phyloP scores from a whole-genome alignment of 2,797 vertebrate genomes.

The Syngnathus acus region DNA sequence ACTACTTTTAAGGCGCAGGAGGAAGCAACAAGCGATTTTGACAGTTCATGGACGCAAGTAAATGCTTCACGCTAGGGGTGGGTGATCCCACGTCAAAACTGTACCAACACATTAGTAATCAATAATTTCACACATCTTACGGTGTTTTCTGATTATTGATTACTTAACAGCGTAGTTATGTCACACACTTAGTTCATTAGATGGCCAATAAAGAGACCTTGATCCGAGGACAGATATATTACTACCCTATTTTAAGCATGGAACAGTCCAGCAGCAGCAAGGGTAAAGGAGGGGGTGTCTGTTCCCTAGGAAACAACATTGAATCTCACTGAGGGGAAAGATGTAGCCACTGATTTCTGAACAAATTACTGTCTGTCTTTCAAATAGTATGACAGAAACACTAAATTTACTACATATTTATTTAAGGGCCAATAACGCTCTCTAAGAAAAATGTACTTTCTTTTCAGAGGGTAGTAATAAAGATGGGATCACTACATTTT shows the following conservation, averaged over 20 bases:
- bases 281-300: slow-evolving; percentile 54
- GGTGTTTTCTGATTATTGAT: fast-evolving
- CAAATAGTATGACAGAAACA: slow-evolving; percentile 1
- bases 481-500: background rate
- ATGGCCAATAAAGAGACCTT: background rate
- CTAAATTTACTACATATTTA: background rate
- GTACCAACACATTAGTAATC: background rate
- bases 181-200: background rate
- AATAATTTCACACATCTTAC: fast-evolving
- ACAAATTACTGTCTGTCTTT: slow-evolving; percentile 42
- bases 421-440: background rate
- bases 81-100: background rate
- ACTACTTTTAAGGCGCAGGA: slow-evolving; percentile 64
- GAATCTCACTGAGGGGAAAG: slow-evolving; percentile 57
- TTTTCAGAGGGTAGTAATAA: background rate
- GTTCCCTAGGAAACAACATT: slow-evolving; percentile 75
- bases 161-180: fast-evolving
- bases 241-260: slow-evolving; percentile 39
- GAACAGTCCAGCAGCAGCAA: slow-evolving; percentile 59
- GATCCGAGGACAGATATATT: background rate
- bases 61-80: slow-evolving; percentile 13
- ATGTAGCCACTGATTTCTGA: slow-evolving; percentile 64
- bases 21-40: slow-evolving; percentile 74
- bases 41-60: slow-evolving; percentile 60
- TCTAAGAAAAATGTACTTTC: background rate